phyloP scores from a whole-genome alignment of 2,113 vertebrate genomes.

The Nothoprocta perdicaria region DNA sequence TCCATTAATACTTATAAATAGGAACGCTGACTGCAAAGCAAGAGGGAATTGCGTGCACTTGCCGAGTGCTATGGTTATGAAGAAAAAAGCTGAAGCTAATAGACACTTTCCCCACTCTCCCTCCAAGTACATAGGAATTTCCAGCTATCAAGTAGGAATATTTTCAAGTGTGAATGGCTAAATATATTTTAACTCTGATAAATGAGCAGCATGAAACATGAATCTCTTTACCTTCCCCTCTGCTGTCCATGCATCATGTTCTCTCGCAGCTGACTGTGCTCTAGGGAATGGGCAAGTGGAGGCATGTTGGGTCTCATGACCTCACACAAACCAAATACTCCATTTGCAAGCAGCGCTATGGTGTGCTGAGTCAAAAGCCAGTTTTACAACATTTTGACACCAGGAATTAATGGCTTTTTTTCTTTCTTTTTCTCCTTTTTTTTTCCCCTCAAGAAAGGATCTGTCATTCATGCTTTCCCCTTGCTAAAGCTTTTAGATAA shows the following conservation, averaged over 20 bases:
- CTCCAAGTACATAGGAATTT: not conserved
- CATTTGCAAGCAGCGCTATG: conserved; percentile 57
- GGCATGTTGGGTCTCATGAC: conserved; percentile 52
- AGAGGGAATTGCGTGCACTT: not conserved
- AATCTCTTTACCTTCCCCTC: not conserved
- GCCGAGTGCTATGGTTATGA: not conserved
- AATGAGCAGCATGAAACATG: not conserved
- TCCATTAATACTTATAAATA: too few species aligned
- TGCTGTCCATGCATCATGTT: not conserved
- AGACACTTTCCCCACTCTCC: not conserved
- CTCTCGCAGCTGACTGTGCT: conserved; percentile 49
- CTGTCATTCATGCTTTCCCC: conserved; percentile 40
- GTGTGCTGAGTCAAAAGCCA: conserved; percentile 61
- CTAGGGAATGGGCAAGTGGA: conserved; percentile 16
- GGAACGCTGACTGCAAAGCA: not conserved
- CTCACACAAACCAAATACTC: conserved; percentile 59
- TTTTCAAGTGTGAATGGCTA: too few species aligned
- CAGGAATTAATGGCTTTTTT: conserved; percentile 63
- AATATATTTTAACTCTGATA: not conserved
- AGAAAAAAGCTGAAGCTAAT: not conserved
- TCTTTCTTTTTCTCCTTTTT: not conserved
- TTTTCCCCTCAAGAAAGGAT: conserved; percentile 10
- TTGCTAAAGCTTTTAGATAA: conserved; percentile 30
- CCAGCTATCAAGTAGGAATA: not conserved
- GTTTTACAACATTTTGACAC: conserved; percentile 71